phyloP scores from a whole-genome alignment of 2,888 invertebrate genomes.

The Polydrusus tereticollis region DNA sequence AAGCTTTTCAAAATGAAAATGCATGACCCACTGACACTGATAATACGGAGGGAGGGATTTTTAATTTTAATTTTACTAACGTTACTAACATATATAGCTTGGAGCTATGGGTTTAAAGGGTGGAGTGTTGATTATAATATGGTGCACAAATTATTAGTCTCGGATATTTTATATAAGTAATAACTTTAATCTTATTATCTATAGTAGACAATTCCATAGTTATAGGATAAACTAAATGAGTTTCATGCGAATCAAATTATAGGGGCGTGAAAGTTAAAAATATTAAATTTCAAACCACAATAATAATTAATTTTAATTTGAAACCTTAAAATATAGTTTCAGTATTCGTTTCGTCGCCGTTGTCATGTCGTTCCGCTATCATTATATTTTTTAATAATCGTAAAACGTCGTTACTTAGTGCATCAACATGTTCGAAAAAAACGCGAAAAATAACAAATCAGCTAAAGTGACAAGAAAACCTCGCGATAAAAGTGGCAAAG shows the following conservation, averaged over 20 bases:
- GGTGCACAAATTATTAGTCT: no score
- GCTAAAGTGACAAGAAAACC: not conserved
- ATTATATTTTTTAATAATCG: not conserved
- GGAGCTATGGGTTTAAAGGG: no score
- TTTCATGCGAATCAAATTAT: not conserved
- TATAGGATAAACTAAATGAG: not conserved
- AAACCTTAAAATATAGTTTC: not conserved
- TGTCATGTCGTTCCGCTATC: not conserved
- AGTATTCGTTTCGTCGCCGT: not conserved
- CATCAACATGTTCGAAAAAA: not conserved
- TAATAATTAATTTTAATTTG: not conserved
- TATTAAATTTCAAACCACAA: conserved; percentile 14
- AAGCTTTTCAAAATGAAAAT: no score
- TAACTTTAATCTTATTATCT: no score
- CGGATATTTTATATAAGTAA: no score
- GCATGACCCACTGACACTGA: no score
- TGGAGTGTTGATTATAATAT: no score
- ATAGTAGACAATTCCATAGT: no score
- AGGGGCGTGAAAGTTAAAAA: conserved; percentile 22
- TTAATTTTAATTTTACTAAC: no score
- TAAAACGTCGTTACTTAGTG: no score
- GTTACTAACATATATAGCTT: no score
- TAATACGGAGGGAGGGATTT: no score
- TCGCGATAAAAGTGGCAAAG: conserved; percentile 5
- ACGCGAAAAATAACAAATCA: conserved; percentile 1